Conservation (phyloP, 1,140 invertebrate species). For the Leguminivora glycinivorella region DNA sequence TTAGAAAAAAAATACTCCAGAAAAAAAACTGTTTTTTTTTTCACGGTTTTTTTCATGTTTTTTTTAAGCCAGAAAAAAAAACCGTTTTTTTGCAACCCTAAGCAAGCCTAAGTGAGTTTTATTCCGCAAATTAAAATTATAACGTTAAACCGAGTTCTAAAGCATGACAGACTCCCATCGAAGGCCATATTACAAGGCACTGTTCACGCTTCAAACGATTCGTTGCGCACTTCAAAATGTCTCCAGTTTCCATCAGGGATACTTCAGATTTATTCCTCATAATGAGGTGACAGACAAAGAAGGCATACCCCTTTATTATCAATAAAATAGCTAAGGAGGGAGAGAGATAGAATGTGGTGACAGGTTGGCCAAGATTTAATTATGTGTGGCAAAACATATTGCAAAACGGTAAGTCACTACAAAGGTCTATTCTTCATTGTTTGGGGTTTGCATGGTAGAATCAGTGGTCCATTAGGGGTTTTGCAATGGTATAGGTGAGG, state of each 20-base stretch:
- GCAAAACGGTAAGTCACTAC: conserved; percentile 23
- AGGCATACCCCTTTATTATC: too few relatives aligned
- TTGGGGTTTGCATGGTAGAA: not conserved
- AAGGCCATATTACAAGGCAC: conserved; percentile 3
- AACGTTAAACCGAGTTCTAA: conserved; percentile 3
- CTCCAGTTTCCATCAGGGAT: conserved; percentile 11
- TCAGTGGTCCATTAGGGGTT: conserved; percentile 14
- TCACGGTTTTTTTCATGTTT: too few relatives aligned
- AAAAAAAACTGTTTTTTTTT: too few relatives aligned
- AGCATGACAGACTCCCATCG: conserved; percentile 6
- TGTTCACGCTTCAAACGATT: conserved; percentile 3
- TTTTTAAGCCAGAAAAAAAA: too few relatives aligned
- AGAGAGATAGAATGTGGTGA: not conserved
- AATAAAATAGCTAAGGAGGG: too few relatives aligned
- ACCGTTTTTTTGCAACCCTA: too few relatives aligned
- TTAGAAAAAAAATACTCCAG: too few relatives aligned
- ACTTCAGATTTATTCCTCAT: conserved; percentile 4
- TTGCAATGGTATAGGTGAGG: not conserved
- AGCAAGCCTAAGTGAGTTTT: not conserved
- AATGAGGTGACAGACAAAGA: not conserved
- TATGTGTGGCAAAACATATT: conserved; percentile 21
- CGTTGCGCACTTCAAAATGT: conserved; percentile 15
- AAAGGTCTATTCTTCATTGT: conserved; percentile 26
- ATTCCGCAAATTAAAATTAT: not conserved
- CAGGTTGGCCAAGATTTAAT: conserved; percentile 26